Base-by-base conservation (phyloP, 2,797 vertebrate species). In the Zalophus californianus region DNA sequence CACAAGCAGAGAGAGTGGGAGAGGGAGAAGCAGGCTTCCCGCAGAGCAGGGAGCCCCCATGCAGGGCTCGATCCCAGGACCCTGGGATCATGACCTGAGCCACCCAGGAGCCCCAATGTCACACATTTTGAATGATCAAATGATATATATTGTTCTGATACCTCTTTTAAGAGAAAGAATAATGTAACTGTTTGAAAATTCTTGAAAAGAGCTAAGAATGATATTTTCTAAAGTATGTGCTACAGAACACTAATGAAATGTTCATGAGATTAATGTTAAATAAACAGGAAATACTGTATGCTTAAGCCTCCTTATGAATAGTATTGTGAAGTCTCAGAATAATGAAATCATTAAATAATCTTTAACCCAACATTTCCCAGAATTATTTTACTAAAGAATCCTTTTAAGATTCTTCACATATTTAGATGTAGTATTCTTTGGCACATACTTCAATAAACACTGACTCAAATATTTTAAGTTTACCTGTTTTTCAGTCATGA, bases 401-500 rank as follows among this genome's bases (percentile, higher is more conserved):
- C 23, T 92, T 70, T 50, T 12, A 77, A 89, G 7, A 86, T 79
- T 89, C 87, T 96, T 62, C 64, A 94, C 38, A 89, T 91, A 20
- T 95, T 82, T 20, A 83, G 3, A 89, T 38, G 3, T 23, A 89
- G 15, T 48, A 78, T 66, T 86, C 50, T 97, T 94, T 95, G 16
- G 52, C 32, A 95, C 7, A 73, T 73, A 95, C 32, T 93, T 25
- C 86, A 56, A 62, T 50, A 93, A 96, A 77, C 13, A 93, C 2
- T 78, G 27, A 27, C 25, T 64, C 54, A 83, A 84, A 85, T 78
- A 84, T 75, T 78, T 91, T 41, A 73, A 52, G 38, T 66, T 88
- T 98, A 98, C 97, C 97, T 98, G 92, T 96, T 97, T 98, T 91
- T 96, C 95, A 83, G 68, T 83, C 84, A 91, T 89, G 56, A 96